These are phyloP conservation scores for Calephelis virginiensis DNA, from an alignment of 1,140 invertebrate species.

Conservation along the genomic window DNA sequence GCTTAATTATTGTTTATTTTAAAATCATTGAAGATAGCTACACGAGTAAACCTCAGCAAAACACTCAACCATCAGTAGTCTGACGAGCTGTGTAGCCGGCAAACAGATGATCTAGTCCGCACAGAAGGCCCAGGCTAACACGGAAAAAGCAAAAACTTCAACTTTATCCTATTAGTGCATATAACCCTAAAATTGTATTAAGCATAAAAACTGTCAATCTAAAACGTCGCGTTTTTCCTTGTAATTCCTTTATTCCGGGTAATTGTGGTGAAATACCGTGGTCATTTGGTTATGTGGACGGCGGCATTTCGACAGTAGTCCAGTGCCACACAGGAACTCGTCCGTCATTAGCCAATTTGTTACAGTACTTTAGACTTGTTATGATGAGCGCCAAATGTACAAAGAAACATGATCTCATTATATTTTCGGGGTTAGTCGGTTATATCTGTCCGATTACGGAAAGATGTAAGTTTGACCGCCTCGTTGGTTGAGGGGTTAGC, in stretches of 20 bases:
- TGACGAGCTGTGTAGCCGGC: too few species aligned
- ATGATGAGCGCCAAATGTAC: constrained; percentile 36
- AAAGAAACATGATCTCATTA: constrained; percentile 28
- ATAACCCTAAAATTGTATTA: neutral
- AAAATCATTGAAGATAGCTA: too few species aligned
- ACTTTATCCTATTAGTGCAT: too few species aligned
- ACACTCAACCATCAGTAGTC: too few species aligned
- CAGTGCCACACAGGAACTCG: constrained; percentile 54
- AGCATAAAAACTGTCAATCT: constrained; percentile 21
- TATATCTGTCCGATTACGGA: neutral
- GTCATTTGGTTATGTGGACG: constrained; percentile 59
- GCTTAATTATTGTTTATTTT: too few species aligned
- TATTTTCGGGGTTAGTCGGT: constrained; percentile 4
- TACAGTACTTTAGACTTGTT: constrained; percentile 54
- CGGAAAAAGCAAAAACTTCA: too few species aligned
- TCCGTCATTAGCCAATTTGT: constrained; percentile 66
- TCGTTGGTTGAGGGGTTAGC: too few species aligned
- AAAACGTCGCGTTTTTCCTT: constrained; percentile 40
- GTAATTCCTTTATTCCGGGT: constrained; percentile 48
- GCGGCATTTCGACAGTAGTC: constrained; percentile 53
- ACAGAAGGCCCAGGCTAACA: too few species aligned
- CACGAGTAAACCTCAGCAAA: too few species aligned
- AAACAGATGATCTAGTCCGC: too few species aligned
- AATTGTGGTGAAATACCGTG: constrained; percentile 52
- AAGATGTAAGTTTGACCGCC: too few species aligned